Evolutionary conservation across 2,888 invertebrate genomes (phyloP).

Genomic region (Chloromyia formosa): DNA sequence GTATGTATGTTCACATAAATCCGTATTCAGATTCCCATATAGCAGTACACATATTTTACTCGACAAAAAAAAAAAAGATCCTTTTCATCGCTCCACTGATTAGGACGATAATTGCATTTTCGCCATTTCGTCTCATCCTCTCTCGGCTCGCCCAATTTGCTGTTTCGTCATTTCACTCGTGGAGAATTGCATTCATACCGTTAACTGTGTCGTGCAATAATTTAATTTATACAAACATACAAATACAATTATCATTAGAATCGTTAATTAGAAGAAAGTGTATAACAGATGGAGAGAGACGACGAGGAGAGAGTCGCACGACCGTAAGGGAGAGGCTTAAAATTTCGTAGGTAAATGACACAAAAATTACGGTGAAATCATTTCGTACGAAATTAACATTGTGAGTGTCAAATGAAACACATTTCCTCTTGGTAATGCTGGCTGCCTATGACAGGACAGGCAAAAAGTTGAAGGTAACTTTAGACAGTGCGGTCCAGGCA

Average conservation of each 20-base stretch:
- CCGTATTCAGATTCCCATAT: background rate
- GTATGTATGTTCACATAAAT: background rate
- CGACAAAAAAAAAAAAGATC: background rate
- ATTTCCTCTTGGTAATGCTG: background rate
- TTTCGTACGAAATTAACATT: background rate
- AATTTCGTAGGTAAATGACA: background rate
- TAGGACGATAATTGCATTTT: slow-evolving; percentile 24
- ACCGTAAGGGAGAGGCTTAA: background rate
- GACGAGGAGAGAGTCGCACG: background rate
- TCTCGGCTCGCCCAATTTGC: background rate
- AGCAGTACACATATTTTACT: background rate
- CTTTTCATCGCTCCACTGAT: background rate
- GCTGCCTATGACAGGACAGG: too few relatives aligned
- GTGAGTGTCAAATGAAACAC: background rate
- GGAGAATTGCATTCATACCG: background rate
- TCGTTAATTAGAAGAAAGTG: slow-evolving; percentile 34
- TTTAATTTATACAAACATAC: slow-evolving; percentile 32
- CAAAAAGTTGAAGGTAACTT: background rate
- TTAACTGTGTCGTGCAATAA: slow-evolving; percentile 25
- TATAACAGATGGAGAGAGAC: background rate
- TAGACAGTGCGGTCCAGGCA: background rate
- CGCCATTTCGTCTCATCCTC: background rate
- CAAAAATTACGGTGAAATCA: background rate
- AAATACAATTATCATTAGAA: slow-evolving; percentile 31
- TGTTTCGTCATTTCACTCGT: background rate